phyloP scores from a whole-genome alignment of 2,888 invertebrate species.

The Acleris laterana region DNA sequence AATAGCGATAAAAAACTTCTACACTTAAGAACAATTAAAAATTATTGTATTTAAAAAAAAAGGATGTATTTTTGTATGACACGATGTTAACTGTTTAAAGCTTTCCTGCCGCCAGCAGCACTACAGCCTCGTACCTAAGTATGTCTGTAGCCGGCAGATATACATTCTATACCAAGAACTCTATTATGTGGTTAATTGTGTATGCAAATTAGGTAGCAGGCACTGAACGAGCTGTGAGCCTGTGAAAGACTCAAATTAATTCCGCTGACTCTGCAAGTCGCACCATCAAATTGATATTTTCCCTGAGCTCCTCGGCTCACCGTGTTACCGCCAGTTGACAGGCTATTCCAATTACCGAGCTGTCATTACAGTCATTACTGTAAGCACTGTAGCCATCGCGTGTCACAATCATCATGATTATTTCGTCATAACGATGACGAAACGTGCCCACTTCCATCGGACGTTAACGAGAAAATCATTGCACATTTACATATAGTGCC shows the following conservation, averaged over 20 bases:
- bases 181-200: too few relatives aligned
- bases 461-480: slow-evolving; percentile 29
- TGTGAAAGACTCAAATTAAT: background rate
- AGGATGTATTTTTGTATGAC: too few relatives aligned
- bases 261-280: slow-evolving; percentile 26
- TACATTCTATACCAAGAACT: too few relatives aligned
- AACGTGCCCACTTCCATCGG: slow-evolving; percentile 31
- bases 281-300: slow-evolving; percentile 30
- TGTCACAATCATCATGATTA: slow-evolving; percentile 34
- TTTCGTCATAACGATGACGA: slow-evolving; percentile 34
- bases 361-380: slow-evolving; percentile 36
- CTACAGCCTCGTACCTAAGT: too few relatives aligned
- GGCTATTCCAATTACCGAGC: slow-evolving; percentile 20
- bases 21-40: too few relatives aligned
- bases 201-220: too few relatives aligned
- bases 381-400: slow-evolving; percentile 24
- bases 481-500: slow-evolving; percentile 35
- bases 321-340: slow-evolving; percentile 31
- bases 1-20: too few relatives aligned
- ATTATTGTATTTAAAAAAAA: too few relatives aligned
- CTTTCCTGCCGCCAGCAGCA: too few relatives aligned
- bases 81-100: too few relatives aligned
- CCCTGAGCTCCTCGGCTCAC: slow-evolving; percentile 17
- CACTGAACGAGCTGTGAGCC: background rate
- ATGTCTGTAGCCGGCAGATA: too few relatives aligned